Conservation (phyloP, 2,797 vertebrate species). For the Pogoniulus pusillus region DNA sequence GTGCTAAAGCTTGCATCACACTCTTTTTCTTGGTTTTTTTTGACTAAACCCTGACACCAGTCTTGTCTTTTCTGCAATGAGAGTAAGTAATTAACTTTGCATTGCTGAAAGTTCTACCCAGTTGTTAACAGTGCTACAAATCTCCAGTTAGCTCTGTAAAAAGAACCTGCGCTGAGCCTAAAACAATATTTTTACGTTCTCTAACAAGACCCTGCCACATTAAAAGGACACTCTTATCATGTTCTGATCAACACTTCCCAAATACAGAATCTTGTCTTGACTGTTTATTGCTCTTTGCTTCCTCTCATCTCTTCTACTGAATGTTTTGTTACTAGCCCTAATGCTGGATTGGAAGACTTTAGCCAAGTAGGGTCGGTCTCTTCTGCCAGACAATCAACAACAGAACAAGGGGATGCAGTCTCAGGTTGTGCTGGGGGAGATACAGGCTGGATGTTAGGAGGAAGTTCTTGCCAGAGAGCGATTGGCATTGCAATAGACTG, state of each 20-base stretch:
- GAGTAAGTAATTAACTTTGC: background rate
- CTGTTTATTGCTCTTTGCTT: background rate
- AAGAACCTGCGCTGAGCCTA: background rate
- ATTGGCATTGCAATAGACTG: no score
- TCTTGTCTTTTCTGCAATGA: background rate
- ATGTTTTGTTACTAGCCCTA: background rate
- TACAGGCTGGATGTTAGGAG: no score
- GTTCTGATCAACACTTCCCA: background rate
- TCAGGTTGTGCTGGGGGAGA: no score
- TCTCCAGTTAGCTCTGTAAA: background rate
- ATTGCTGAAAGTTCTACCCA: background rate
- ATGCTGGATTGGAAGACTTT: background rate
- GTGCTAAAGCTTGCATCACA: background rate
- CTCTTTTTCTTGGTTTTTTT: background rate
- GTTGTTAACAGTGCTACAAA: background rate
- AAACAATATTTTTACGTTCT: background rate
- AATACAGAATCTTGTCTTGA: background rate
- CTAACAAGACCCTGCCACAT: background rate
- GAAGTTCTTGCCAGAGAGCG: no score
- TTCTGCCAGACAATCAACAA: no score
- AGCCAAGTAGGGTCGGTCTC: no score
- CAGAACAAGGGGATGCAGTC: no score
- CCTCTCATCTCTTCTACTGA: background rate
- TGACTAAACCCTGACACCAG: background rate
- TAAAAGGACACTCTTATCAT: background rate